Percentiles rank a stretch among this genome's conserved stretches.
Evolutionary conservation across 2,797 vertebrate genomes (phyloP).

Genomic region (Macropus fuliginosus): DNA sequence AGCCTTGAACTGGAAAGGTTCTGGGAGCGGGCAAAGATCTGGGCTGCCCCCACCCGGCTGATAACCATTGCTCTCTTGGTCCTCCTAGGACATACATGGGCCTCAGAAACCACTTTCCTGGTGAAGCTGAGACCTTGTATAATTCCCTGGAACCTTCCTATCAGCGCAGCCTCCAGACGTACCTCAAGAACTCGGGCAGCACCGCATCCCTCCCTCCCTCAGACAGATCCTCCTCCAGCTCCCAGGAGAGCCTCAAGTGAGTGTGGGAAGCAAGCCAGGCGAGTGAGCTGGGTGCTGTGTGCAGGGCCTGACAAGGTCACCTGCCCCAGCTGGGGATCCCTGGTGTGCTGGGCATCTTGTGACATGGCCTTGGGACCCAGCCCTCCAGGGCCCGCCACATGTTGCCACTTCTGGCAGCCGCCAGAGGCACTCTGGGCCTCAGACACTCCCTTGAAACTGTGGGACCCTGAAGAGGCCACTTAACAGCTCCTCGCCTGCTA

Average conservation of each 20-base stretch:
- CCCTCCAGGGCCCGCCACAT: too few relatives aligned
- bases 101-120: constrained; percentile 95
- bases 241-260: constrained; percentile 99
- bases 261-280: not conserved
- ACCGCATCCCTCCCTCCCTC: constrained; percentile 96
- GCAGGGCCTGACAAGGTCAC: too few relatives aligned
- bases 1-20: too few relatives aligned
- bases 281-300: not conserved
- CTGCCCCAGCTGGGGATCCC: too few relatives aligned
- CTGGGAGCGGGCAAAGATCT: not conserved
- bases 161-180: constrained; percentile 95
- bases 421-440: too few relatives aligned
- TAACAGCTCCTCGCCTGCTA: too few relatives aligned
- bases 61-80: not conserved
- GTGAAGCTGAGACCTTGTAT: constrained; percentile 93
- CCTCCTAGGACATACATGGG: constrained; percentile 93
- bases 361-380: too few relatives aligned
- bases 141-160: constrained; percentile 95
- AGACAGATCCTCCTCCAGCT: constrained; percentile 98
- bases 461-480: too few relatives aligned
- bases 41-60: rapidly evolving
- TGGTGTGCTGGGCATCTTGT: too few relatives aligned
- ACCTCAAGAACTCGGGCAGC: constrained; percentile 94
- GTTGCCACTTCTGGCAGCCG: too few relatives aligned
- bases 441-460: too few relatives aligned